A percentile compares a stretch with the other conserved stretches of the same genome.
Evolutionary conservation across 1,140 invertebrate genomes (phyloP).

Genomic region (Drosophila ironensis): DNA sequence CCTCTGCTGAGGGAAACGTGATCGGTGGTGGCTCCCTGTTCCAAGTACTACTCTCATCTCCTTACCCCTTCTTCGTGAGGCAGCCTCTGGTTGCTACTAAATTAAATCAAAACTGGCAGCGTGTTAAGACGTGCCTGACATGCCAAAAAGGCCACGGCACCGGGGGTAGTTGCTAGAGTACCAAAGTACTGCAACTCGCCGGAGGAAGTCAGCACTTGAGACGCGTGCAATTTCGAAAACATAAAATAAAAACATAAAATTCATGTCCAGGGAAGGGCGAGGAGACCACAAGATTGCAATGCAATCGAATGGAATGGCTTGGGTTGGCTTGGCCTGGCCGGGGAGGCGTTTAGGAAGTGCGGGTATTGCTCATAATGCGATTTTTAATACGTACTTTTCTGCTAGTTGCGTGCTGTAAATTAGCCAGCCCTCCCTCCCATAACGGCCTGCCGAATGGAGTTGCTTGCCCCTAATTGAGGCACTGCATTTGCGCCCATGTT

Average conservation of each 20-base stretch:
- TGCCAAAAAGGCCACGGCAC: conserved; percentile 42
- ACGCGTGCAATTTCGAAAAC: conserved; percentile 48
- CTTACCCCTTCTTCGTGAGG: conserved; percentile 1
- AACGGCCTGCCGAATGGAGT: conserved; percentile 41
- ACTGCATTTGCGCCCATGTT: conserved; percentile 49
- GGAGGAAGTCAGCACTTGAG: conserved; percentile 69
- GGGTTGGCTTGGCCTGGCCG: not conserved
- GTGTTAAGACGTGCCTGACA: conserved; percentile 75
- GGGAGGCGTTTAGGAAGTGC: not conserved
- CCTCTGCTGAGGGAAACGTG: conserved; percentile 33
- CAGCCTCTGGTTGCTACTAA: conserved; percentile 59
- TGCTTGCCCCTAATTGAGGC: conserved; percentile 5
- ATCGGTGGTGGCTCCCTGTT: conserved; percentile 63
- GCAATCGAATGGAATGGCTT: not conserved
- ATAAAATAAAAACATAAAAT: too few relatives aligned
- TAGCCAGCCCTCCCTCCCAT: conserved; percentile 39
- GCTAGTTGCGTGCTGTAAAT: conserved; percentile 68
- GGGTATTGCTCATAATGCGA: conserved; percentile 16
- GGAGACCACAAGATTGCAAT: not conserved
- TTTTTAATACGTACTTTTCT: conserved; percentile 43
- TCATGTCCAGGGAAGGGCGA: too few relatives aligned
- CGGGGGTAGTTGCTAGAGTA: conserved; percentile 2
- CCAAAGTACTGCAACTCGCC: not conserved
- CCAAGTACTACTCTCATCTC: conserved; percentile 1
- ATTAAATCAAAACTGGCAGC: conserved; percentile 78